A percentile compares a stretch with the other conserved stretches of the same genome.
phyloP scores from a whole-genome alignment of 2,797 vertebrate species.

The Kryptopterus vitreolus region DNA sequence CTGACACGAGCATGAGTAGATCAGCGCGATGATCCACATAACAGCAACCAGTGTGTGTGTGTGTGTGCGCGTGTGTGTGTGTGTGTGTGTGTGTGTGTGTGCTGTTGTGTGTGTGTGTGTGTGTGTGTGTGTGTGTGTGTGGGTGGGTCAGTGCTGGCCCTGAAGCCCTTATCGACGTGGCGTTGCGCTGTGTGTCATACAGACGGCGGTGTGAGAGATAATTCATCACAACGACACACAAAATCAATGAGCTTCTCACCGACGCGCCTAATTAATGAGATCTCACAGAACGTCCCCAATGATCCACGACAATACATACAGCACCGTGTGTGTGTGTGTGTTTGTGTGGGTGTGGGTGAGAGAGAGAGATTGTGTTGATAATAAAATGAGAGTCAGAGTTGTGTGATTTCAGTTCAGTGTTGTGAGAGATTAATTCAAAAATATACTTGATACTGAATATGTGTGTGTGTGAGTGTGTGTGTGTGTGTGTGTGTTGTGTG shows the following conservation, averaged over 20 bases:
- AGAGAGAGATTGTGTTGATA: not conserved
- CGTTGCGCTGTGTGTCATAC: constrained; percentile 46
- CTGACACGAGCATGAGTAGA: not conserved
- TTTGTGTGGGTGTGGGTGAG: constrained; percentile 9
- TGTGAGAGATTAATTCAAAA: not conserved
- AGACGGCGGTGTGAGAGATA: constrained; percentile 50
- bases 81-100: not conserved
- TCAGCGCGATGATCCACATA: not conserved
- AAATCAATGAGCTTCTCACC: constrained; percentile 53
- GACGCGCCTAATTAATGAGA: constrained; percentile 53
- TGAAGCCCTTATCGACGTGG: constrained; percentile 16
- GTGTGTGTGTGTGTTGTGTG: not conserved
- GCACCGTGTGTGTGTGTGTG: not conserved
- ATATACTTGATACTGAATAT: not conserved
- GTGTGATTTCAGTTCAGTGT: constrained; percentile 1
- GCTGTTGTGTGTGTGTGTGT: constrained; percentile 7
- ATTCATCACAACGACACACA: constrained; percentile 58
- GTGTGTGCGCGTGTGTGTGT: not conserved
- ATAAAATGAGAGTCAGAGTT: constrained; percentile 9
- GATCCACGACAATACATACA: constrained; percentile 35
- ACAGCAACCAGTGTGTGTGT: not conserved
- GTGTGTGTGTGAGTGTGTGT: not conserved
- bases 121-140: constrained; percentile 15
- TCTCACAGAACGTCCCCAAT: constrained; percentile 14
- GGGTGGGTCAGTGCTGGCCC: not conserved